These are phyloP conservation scores for Ostrea denselamellosa DNA, from an alignment of 1,140 invertebrate genomes.

Conservation along the genomic window DNA sequence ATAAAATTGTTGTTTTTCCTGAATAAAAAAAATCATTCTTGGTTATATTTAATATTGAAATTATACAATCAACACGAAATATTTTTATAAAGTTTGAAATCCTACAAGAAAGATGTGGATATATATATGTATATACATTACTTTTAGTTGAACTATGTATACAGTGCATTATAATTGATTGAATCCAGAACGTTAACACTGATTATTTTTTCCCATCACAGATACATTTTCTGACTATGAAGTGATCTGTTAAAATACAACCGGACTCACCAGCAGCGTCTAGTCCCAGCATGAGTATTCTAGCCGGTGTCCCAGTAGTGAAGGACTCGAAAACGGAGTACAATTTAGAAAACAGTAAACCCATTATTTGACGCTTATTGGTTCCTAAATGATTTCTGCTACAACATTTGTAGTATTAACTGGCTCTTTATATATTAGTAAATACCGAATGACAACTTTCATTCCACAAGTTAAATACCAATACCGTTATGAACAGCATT, in stretches of 20 bases:
- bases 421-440: not conserved
- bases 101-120: no score
- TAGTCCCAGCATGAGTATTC: conserved; percentile 75
- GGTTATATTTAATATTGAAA: no score
- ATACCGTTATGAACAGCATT: not conserved
- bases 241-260: not conserved
- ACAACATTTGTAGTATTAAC: not conserved
- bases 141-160: no score
- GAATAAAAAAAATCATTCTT: not conserved
- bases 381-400: no score
- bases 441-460: not conserved
- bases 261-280: conserved; percentile 70
- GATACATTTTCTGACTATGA: no score
- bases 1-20: conserved; percentile 89
- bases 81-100: no score
- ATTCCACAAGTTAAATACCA: not conserved
- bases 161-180: no score
- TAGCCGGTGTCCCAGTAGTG: conserved; percentile 57
- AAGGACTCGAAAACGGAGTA: conserved; percentile 57
- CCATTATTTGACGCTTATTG: conserved; percentile 61
- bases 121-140: no score
- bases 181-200: no score
- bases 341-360: conserved; percentile 68
- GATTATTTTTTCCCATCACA: no score
- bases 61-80: no score